Conservation (phyloP, 2,888 invertebrate species). For the Drosophila kuntzei region DNA sequence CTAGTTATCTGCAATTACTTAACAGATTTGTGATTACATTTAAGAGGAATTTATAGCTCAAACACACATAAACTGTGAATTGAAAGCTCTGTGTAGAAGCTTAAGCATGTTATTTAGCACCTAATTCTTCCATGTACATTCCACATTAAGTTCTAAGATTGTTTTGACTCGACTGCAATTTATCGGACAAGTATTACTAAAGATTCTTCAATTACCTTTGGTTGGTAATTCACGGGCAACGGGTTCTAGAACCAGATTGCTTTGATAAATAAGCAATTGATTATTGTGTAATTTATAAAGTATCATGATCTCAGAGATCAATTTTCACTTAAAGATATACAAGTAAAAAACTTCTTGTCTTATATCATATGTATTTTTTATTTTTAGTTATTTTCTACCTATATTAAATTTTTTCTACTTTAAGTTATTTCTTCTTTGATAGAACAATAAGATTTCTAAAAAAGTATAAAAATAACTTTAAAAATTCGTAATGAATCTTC, state of each 20-base stretch:
- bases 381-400: no score
- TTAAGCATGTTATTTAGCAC: slow-evolving; percentile 28
- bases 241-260: background rate
- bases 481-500: background rate
- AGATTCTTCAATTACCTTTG: background rate
- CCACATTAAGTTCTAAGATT: slow-evolving; percentile 11
- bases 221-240: background rate
- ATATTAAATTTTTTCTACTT: no score
- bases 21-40: slow-evolving; percentile 11
- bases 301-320: background rate
- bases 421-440: no score
- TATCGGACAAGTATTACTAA: slow-evolving; percentile 14
- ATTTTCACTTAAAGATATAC: background rate
- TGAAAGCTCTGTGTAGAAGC: slow-evolving; percentile 12
- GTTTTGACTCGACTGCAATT: slow-evolving; percentile 11
- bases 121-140: background rate
- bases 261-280: background rate
- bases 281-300: background rate
- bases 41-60: slow-evolving; percentile 7
- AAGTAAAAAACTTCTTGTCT: background rate
- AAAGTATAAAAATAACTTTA: no score
- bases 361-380: no score
- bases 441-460: no score
- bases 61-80: slow-evolving; percentile 15
- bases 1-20: slow-evolving; percentile 23